These are phyloP conservation scores for Ailuropoda melanoleuca DNA, from an alignment of 2,113 vertebrate genomes.

Conservation along the genomic window DNA sequence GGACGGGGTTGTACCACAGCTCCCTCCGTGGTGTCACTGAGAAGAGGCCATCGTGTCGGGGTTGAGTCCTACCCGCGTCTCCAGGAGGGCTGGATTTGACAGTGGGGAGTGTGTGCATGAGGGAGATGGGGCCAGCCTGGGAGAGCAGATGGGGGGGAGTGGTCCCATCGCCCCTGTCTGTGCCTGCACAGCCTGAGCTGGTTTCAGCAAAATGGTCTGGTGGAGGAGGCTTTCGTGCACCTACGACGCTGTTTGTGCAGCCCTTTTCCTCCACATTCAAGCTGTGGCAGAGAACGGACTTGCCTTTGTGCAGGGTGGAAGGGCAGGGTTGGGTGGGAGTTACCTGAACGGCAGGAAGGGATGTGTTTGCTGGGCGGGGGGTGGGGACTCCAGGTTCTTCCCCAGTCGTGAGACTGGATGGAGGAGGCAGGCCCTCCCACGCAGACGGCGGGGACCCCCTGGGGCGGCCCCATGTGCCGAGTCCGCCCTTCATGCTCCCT, in stretches of 20 bases:
- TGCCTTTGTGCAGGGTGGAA: background rate
- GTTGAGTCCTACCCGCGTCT: accelerated
- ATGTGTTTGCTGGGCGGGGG: background rate
- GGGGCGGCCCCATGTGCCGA: accelerated
- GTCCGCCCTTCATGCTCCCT: background rate
- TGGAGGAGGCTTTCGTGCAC: background rate
- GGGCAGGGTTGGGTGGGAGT: no score
- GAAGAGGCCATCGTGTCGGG: background rate
- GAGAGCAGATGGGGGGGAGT: no score
- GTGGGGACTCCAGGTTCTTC: background rate
- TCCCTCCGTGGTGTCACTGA: background rate
- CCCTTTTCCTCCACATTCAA: background rate
- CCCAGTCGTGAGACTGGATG: background rate
- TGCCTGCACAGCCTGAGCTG: background rate
- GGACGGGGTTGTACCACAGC: background rate
- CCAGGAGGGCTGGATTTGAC: background rate
- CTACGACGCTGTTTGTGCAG: background rate
- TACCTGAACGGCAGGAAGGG: background rate
- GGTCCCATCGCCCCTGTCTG: accelerated
- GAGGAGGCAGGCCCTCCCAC: background rate
- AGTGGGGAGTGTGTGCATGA: no score
- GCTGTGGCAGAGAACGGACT: background rate
- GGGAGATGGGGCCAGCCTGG: background rate
- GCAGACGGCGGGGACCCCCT: background rate
- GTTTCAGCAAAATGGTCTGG: background rate